These are phyloP conservation scores for Erpobdella octoculata DNA, from an alignment of 2,888 invertebrate species.

Conservation along the genomic window DNA sequence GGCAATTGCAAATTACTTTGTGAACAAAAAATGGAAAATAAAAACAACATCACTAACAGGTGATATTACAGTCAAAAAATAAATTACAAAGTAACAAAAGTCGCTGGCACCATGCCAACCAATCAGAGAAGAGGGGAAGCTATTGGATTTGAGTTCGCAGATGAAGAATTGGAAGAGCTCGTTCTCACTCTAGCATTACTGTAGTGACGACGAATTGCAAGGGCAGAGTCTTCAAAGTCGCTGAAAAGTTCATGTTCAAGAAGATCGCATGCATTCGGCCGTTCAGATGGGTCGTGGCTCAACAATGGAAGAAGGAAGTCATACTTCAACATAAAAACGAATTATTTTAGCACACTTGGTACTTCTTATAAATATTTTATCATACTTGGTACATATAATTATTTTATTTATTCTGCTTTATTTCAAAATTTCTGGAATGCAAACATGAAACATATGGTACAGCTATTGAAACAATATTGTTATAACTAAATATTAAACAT, in stretches of 20 bases:
- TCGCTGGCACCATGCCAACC: too few species aligned
- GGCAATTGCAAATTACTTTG: too few species aligned
- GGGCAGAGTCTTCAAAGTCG: conserved; percentile 32
- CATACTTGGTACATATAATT: neutral
- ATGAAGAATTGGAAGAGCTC: neutral
- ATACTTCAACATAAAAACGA: conserved; percentile 15
- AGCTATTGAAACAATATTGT: neutral
- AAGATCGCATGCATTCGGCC: conserved; percentile 34
- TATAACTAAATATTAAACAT: neutral
- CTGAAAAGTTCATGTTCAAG: conserved; percentile 30
- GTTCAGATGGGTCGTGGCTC: conserved; percentile 30
- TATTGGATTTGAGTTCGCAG: neutral
- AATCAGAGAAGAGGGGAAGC: neutral
- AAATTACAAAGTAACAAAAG: too few species aligned
- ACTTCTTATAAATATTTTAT: neutral
- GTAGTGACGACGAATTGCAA: neutral
- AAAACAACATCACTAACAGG: too few species aligned
- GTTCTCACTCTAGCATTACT: neutral
- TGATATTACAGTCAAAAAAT: too few species aligned
- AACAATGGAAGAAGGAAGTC: conserved; percentile 31
- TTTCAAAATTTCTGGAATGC: too few species aligned
- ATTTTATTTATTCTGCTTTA: neutral
- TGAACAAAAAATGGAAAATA: too few species aligned
- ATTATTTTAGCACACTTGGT: too few species aligned
- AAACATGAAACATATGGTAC: too few species aligned